These are phyloP conservation scores for Typhlichthys subterraneus DNA, from an alignment of 2,797 vertebrate genomes.

Conservation along the genomic window DNA sequence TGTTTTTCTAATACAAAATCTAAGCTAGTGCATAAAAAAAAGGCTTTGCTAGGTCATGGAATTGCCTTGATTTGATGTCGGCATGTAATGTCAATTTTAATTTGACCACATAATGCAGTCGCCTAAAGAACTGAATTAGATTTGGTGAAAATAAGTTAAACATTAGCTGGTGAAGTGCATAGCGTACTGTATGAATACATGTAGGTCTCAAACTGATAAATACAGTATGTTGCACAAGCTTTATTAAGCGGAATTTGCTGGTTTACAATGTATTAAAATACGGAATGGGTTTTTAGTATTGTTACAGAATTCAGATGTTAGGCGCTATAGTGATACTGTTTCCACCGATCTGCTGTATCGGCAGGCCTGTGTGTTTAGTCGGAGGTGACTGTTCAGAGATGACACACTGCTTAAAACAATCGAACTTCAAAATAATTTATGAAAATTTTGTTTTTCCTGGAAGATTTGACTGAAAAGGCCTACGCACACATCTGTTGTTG, in stretches of 20 bases:
- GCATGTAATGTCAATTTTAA: conserved; percentile 17
- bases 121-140: too few species aligned
- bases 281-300: neutral
- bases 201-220: too few species aligned
- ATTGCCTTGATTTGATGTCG: conserved; percentile 2
- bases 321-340: neutral
- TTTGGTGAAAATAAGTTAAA: too few species aligned
- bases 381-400: conserved; percentile 39
- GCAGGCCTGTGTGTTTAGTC: conserved; percentile 37
- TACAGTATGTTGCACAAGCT: too few species aligned
- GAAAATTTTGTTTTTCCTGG: conserved; percentile 63
- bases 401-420: conserved; percentile 57
- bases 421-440: conserved; percentile 69
- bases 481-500: conserved; percentile 72
- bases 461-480: conserved; percentile 67
- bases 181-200: too few species aligned
- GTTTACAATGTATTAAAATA: too few species aligned
- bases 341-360: conserved; percentile 4
- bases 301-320: neutral
- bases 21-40: too few species aligned
- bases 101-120: conserved; percentile 1
- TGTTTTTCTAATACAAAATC: neutral
- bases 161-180: too few species aligned
- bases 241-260: too few species aligned
- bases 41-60: too few species aligned